Evolutionary conservation across 2,888 invertebrate species (phyloP).

Genomic region (Lamellibrachia satsuma): DNA sequence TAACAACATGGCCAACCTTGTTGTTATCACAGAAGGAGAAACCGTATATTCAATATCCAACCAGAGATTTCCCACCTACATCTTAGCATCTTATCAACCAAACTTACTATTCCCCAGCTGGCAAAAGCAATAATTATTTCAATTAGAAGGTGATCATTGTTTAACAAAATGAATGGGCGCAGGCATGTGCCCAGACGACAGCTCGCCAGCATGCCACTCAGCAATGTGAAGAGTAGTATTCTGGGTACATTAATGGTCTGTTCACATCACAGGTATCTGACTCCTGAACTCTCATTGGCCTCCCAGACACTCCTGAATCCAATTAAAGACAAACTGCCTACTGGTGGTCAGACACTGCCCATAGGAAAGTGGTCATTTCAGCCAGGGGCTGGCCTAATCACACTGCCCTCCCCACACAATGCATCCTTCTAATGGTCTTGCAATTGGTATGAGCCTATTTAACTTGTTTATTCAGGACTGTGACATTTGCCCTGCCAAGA

Average conservation of each 20-base stretch:
- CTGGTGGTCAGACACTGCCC: background rate
- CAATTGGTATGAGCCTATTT: background rate
- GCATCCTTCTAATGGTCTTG: background rate
- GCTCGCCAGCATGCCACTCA: background rate
- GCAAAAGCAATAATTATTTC: slow-evolving; percentile 12
- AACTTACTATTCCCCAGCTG: background rate
- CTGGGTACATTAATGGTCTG: background rate
- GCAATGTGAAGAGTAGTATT: background rate
- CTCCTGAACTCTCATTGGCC: slow-evolving; percentile 9
- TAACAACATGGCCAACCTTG: background rate
- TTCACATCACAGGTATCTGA: background rate
- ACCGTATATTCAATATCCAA: background rate
- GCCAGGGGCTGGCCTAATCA: background rate
- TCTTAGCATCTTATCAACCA: background rate
- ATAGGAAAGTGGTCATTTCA: background rate
- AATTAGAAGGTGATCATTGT: background rate
- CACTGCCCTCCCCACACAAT: background rate
- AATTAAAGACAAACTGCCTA: background rate
- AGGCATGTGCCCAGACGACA: background rate
- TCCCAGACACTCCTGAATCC: slow-evolving; percentile 17
- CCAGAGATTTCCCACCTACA: background rate
- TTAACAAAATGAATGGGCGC: background rate
- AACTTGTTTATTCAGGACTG: background rate
- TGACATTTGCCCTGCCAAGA: background rate
- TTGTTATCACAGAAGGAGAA: background rate